Base-by-base conservation (phyloP, 2,113 vertebrate genomes). In the Alosa alosa region DNA sequence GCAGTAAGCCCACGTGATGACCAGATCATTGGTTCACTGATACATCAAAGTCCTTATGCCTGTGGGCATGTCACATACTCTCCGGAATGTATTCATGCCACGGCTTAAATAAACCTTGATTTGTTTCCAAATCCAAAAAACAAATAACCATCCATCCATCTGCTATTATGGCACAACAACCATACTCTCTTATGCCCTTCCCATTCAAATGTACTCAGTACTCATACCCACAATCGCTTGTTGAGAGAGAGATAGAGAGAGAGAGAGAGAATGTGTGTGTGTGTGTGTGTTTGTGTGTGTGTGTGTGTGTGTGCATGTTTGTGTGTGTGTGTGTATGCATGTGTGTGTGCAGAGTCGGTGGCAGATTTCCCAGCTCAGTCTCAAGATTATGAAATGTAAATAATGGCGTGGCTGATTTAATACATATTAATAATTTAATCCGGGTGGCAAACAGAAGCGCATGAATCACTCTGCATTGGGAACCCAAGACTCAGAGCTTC, bases 271-370 rank as follows among this genome's bases (percentile, higher is more conserved):
- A n/a, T n/a, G n/a, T n/a, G n/a, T n/a, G n/a, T n/a, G n/a, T 31
- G 13, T 22, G 55, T 86, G 17, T 52, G 41, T 47, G 52, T 68
- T 44, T 86, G 41, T 17, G 64, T 84, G n/a, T 49, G 44, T 46
- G n/a, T 41, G 45, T 13, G 18, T 60, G 82, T 72, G 22, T 82
- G 52, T 82, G 45, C 46, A 22, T 86, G 49, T 84, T 60, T 64
- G 86, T n/a, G 22, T 50, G 75, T 55, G 50, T 82, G 57, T 72
- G 85, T 81, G 72, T 81, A 75, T 81, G 84, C 22, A 47, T 52
- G 72, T 55, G 49, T 55, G 64, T 68, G 64, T 31, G 31, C 31
- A 31, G 31, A 31, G 31, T 31, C 31, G 31, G 31, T 31, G 31
- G 31, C 31, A 31, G 31, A 31, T 31, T 31, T 31, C 31, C 31